Conservation (phyloP, 2,797 vertebrate species). For the Fringilla coelebs region DNA sequence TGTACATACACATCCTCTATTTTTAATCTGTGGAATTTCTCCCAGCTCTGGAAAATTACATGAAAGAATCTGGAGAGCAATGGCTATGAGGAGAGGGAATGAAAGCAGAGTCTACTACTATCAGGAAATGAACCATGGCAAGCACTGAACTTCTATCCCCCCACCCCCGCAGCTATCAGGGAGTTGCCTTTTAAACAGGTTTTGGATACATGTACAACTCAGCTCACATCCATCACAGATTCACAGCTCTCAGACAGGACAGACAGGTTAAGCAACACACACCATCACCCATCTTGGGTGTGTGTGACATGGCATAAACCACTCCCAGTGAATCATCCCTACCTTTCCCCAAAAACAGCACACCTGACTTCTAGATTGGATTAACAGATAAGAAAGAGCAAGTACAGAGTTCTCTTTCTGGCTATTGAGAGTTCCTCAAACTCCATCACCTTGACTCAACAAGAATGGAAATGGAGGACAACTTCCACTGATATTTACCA, state of each 20-base stretch:
- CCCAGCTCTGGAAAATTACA: background rate
- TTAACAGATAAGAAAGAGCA: background rate
- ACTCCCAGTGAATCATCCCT: background rate
- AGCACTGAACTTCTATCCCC: background rate
- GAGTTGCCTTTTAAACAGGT: background rate
- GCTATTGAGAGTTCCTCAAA: background rate
- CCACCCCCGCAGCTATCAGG: rapidly evolving
- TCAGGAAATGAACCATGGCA: background rate
- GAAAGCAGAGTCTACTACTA: background rate
- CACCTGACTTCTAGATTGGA: background rate
- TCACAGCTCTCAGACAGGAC: background rate
- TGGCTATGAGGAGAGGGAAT: background rate
- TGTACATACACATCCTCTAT: background rate
- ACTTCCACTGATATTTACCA: background rate
- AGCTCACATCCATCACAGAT: background rate
- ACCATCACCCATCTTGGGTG: background rate
- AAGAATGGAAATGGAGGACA: background rate
- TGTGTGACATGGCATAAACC: background rate
- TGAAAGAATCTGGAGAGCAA: background rate
- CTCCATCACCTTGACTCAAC: background rate
- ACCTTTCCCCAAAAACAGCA: background rate
- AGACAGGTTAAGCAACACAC: background rate
- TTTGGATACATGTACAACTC: background rate
- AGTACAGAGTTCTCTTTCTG: rapidly evolving
- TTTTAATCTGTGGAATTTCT: background rate